Conservation (phyloP, 2,888 invertebrate genomes). For the Eugnorisma glareosa region DNA sequence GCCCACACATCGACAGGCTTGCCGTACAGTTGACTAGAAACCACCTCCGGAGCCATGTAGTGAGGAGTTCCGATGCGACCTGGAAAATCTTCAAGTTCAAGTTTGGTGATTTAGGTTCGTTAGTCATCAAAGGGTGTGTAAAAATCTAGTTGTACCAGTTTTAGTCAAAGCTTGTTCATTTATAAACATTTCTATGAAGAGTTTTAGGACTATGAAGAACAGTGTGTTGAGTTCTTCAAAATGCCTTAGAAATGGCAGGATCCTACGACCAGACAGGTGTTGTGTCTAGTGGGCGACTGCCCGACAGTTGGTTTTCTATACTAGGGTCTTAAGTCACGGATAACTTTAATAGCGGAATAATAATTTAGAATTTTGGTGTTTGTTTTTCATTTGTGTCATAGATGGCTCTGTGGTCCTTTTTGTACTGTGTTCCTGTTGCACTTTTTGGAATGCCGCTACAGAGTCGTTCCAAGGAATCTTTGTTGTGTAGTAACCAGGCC, state of each 20-base stretch:
- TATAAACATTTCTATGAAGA: background rate
- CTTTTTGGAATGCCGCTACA: too few species aligned
- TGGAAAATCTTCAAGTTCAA: slow-evolving; percentile 76
- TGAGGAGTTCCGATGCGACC: slow-evolving; percentile 98
- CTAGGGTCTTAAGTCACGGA: background rate
- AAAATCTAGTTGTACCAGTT: background rate
- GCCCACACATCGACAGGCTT: slow-evolving; percentile 99
- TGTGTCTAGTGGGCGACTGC: background rate
- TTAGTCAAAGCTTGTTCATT: background rate
- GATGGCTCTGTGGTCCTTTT: background rate
- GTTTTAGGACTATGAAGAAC: background rate
- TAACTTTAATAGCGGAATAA: too few species aligned
- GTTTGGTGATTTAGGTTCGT: slow-evolving; percentile 8
- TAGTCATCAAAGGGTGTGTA: background rate
- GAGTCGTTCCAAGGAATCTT: too few species aligned
- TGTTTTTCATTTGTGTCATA: background rate
- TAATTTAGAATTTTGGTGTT: background rate
- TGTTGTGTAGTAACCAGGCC: background rate
- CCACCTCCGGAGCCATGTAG: slow-evolving; percentile 99
- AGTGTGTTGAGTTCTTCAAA: background rate
- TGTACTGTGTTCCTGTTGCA: too few species aligned
- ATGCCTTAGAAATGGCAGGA: background rate
- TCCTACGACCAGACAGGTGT: background rate
- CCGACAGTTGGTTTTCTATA: background rate
- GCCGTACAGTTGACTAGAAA: slow-evolving; percentile 96